phyloP scores from a whole-genome alignment of 2,888 invertebrate species.

The Thelaira solivaga region DNA sequence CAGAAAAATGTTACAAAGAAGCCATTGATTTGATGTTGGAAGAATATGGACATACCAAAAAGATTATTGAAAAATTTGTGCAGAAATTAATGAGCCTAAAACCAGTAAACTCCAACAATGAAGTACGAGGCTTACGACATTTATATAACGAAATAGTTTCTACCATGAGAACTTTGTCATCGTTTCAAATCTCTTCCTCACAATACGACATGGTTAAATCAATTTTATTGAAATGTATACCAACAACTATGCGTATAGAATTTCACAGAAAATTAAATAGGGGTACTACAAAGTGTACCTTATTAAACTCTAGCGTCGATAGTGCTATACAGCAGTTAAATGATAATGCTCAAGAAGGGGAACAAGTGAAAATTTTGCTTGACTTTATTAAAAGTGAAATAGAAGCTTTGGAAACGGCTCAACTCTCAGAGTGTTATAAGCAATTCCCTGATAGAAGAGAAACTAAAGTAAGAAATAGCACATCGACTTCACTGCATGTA shows the following conservation, averaged over 20 bases:
- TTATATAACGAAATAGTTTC: slow-evolving; percentile 48
- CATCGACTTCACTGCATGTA: slow-evolving; percentile 14
- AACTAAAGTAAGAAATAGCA: background rate
- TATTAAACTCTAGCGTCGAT: slow-evolving; percentile 4
- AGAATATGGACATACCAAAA: slow-evolving; percentile 48
- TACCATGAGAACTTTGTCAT: too few relatives aligned
- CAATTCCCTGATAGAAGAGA: slow-evolving; percentile 11
- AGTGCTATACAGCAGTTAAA: background rate
- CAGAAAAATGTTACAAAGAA: slow-evolving; percentile 51
- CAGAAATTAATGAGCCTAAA: slow-evolving; percentile 38
- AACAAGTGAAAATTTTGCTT: too few relatives aligned
- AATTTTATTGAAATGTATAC: slow-evolving; percentile 36
- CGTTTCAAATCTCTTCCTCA: slow-evolving; percentile 48
- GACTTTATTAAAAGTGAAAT: slow-evolving; percentile 45
- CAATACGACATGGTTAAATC: slow-evolving; percentile 57
- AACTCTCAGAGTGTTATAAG: slow-evolving; percentile 37
- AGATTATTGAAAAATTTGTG: slow-evolving; percentile 48
- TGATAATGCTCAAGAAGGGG: too few relatives aligned
- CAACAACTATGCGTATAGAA: slow-evolving; percentile 35
- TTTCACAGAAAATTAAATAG: slow-evolving; percentile 22
- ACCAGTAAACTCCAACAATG: slow-evolving; percentile 14
- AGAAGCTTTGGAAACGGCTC: slow-evolving; percentile 46
- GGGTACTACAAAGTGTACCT: background rate
- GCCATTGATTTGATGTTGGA: slow-evolving; percentile 43
- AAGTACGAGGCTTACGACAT: slow-evolving; percentile 20